Evolutionary conservation across 1,140 invertebrate species (phyloP).

Genomic region (Zaprionus ghesquierei): DNA sequence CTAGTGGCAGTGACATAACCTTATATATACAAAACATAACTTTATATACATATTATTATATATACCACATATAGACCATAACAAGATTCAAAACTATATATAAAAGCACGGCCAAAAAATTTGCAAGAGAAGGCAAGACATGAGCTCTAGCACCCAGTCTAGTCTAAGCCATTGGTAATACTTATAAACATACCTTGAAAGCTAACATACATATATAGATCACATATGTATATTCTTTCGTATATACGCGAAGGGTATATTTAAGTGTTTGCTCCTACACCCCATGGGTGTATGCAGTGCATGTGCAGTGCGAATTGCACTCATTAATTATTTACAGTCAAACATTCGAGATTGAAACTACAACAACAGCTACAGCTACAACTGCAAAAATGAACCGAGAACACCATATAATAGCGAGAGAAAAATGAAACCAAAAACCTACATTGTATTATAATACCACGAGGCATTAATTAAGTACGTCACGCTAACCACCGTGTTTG

Average conservation of each 20-base stretch:
- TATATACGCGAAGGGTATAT: conserved; percentile 37
- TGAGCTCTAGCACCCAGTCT: conserved; percentile 9
- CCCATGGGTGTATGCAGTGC: conserved; percentile 74
- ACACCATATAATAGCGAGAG: conserved; percentile 30
- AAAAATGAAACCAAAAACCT: conserved; percentile 5
- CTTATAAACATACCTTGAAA: conserved; percentile 20
- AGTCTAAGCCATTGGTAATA: conserved; percentile 55
- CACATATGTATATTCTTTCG: not conserved
- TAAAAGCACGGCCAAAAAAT: conserved; percentile 50
- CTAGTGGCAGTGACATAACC: conserved; percentile 68
- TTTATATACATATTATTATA: conserved; percentile 21
- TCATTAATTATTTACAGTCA: conserved; percentile 37
- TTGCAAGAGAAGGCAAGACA: conserved; percentile 1
- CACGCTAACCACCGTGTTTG: conserved; percentile 38
- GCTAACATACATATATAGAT: not conserved
- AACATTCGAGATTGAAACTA: conserved; percentile 32
- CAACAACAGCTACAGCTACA: conserved; percentile 14
- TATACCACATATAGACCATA: conserved; percentile 7
- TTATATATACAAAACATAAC: conserved; percentile 48
- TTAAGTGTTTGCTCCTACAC: conserved; percentile 70
- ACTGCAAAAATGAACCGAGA: conserved; percentile 19
- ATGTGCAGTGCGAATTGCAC: conserved; percentile 61
- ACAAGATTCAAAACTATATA: conserved; percentile 41
- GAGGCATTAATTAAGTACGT: conserved; percentile 36
- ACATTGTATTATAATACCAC: conserved; percentile 51